A percentile compares a stretch with the other conserved stretches of the same genome.
These are phyloP conservation scores for Anastrepha obliqua DNA, from an alignment of 1,140 invertebrate genomes.

Conservation along the genomic window DNA sequence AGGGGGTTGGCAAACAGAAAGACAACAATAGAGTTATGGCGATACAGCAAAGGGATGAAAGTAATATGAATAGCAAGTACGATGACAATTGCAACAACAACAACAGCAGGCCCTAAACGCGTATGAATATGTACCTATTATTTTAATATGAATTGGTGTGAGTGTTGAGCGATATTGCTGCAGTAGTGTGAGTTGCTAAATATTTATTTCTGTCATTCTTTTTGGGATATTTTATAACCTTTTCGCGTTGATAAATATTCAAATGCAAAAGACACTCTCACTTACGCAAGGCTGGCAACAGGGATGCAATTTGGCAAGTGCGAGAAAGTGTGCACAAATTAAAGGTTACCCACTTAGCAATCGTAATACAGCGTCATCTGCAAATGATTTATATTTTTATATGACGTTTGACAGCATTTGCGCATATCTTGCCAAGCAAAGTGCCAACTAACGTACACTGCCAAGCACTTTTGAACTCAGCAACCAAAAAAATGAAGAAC, in stretches of 20 bases:
- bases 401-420: slow-evolving; percentile 10
- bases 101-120: background rate
- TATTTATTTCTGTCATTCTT: slow-evolving; percentile 8
- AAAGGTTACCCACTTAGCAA: slow-evolving; percentile 36
- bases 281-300: background rate
- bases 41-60: background rate
- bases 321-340: background rate
- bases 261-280: background rate
- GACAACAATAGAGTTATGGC: background rate
- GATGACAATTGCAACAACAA: background rate
- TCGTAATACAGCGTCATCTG: slow-evolving; percentile 55
- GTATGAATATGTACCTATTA: background rate
- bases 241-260: background rate
- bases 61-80: background rate
- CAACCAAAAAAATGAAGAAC: background rate
- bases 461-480: background rate
- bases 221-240: background rate
- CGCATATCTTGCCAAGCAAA: slow-evolving; percentile 23
- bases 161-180: background rate
- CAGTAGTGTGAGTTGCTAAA: background rate
- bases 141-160: slow-evolving; percentile 48
- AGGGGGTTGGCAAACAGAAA: background rate
- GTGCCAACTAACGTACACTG: background rate
- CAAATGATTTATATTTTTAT: slow-evolving; percentile 57
- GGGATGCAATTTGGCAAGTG: background rate